Evolutionary conservation across 2,888 invertebrate genomes (phyloP).

Genomic region (Apodemia hepburni): DNA sequence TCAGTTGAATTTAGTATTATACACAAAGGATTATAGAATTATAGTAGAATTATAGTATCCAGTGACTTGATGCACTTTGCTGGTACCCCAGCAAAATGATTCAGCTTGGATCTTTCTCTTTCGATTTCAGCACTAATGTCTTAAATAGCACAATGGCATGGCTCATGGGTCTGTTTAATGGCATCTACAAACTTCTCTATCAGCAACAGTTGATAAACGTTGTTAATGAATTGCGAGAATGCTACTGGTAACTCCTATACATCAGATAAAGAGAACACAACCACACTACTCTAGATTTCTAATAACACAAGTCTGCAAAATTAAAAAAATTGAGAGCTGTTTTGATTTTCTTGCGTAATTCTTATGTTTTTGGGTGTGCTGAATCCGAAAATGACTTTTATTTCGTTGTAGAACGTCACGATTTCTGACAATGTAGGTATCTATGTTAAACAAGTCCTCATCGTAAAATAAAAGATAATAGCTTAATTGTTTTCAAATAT

Average conservation of each 20-base stretch:
- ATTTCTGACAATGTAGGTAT: neutral
- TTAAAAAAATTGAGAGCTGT: neutral
- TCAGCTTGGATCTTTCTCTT: too few species aligned
- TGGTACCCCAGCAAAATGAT: too few species aligned
- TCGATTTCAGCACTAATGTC: too few species aligned
- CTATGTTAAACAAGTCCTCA: neutral
- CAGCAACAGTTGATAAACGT: too few species aligned
- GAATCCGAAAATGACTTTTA: constrained; percentile 1
- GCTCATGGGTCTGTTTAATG: too few species aligned
- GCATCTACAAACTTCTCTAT: too few species aligned
- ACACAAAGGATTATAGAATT: neutral
- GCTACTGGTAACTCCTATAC: too few species aligned
- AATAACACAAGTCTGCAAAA: neutral
- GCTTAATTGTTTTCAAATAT: neutral
- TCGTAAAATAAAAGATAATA: neutral
- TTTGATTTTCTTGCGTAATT: neutral
- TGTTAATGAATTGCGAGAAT: too few species aligned
- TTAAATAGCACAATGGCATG: too few species aligned
- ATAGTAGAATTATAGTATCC: too few species aligned
- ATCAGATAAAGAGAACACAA: too few species aligned
- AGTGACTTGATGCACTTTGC: neutral
- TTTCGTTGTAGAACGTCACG: neutral
- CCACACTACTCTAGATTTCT: too few species aligned
- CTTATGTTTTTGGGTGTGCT: neutral
- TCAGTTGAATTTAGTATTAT: neutral